A percentile compares a stretch with the other conserved stretches of the same genome.
phyloP scores from a whole-genome alignment of 2,797 vertebrate species.

The Staurois parvus region DNA sequence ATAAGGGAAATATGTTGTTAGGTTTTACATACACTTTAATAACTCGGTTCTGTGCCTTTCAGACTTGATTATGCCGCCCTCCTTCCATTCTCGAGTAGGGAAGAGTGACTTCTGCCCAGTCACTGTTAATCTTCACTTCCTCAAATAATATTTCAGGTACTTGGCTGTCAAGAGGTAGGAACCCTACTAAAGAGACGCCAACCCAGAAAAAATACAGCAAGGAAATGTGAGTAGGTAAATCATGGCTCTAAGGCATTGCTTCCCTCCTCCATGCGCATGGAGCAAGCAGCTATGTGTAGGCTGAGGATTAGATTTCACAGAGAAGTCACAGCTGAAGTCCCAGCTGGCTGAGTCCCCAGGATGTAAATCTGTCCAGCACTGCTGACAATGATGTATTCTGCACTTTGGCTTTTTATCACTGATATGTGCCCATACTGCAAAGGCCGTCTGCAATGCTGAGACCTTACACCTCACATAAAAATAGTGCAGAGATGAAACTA shows the following conservation, averaged over 20 bases:
- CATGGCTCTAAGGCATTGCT: slow-evolving; percentile 42
- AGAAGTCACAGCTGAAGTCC: slow-evolving; percentile 53
- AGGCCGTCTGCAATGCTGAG: too few relatives aligned
- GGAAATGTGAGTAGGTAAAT: slow-evolving; percentile 48
- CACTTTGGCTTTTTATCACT: background rate
- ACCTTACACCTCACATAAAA: too few relatives aligned
- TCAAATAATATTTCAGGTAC: slow-evolving; percentile 25
- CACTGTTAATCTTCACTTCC: slow-evolving; percentile 29
- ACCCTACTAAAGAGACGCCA: background rate
- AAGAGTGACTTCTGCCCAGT: background rate
- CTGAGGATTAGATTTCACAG: slow-evolving; percentile 48
- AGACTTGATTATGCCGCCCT: background rate
- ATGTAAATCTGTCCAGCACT: slow-evolving; percentile 32
- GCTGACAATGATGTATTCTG: background rate
- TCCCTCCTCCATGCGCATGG: slow-evolving; percentile 35
- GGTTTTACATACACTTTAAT: background rate
- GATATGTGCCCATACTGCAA: too few relatives aligned
- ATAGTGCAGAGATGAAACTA: too few relatives aligned
- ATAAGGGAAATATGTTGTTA: too few relatives aligned
- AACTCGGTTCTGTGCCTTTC: background rate
- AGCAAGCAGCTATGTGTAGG: slow-evolving; percentile 26
- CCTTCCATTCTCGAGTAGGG: background rate
- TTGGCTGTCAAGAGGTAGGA: slow-evolving; percentile 40
- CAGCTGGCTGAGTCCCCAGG: slow-evolving; percentile 1
- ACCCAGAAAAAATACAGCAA: slow-evolving; percentile 25